Conservation (phyloP, 2,113 vertebrate species). For the Trachemys scripta region DNA sequence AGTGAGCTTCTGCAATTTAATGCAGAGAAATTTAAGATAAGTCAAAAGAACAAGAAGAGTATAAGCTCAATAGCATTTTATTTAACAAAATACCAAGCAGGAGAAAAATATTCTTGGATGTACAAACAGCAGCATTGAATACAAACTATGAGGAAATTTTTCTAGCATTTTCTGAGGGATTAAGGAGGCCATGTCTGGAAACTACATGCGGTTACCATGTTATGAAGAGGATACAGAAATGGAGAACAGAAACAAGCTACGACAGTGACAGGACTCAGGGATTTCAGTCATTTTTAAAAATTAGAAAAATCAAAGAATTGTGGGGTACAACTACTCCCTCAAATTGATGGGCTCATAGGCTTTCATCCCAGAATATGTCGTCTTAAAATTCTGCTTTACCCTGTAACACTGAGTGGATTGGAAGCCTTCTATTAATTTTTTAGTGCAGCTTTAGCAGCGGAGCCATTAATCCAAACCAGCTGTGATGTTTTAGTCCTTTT, state of each 20-base stretch:
- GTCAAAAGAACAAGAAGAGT: background rate
- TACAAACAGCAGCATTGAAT: rapidly evolving
- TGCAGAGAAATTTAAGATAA: rapidly evolving
- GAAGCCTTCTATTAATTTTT: background rate
- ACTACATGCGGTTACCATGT: background rate
- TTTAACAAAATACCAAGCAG: background rate
- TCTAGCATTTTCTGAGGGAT: background rate
- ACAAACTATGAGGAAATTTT: background rate
- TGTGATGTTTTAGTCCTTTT: constrained; percentile 24
- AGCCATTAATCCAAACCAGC: constrained; percentile 49
- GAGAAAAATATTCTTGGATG: background rate
- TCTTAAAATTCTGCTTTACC: background rate
- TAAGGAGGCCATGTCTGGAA: background rate
- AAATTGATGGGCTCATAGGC: background rate
- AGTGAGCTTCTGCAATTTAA: background rate
- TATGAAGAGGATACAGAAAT: background rate
- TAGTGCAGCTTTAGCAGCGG: constrained; percentile 48
- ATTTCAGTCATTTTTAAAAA: background rate
- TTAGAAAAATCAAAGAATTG: background rate
- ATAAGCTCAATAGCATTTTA: background rate
- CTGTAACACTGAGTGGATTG: background rate
- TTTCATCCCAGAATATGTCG: background rate
- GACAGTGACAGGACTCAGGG: background rate
- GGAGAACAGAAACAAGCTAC: background rate
- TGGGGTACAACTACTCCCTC: background rate